A percentile compares a stretch with the other conserved stretches of the same genome.
phyloP scores from a whole-genome alignment of 2,113 vertebrate genomes.

The Daboia siamensis region DNA sequence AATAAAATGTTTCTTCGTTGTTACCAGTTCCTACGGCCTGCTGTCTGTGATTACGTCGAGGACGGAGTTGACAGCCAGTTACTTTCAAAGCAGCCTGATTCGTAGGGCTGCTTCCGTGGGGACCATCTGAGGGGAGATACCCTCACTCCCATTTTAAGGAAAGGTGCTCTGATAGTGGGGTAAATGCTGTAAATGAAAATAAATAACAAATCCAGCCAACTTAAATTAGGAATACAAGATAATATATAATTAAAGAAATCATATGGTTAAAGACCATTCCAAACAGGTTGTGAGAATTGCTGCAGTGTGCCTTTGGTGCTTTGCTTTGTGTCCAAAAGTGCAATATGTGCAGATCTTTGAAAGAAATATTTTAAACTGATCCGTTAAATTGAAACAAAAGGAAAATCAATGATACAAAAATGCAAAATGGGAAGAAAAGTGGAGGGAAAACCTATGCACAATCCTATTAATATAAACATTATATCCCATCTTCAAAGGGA shows the following conservation, averaged over 20 bases:
- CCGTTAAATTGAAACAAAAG: not conserved
- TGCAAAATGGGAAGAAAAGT: not conserved
- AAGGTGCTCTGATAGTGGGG: not conserved
- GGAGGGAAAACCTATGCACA: not conserved
- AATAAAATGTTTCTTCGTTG: no score
- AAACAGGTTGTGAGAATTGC: not conserved
- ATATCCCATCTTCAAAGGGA: not conserved
- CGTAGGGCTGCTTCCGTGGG: not conserved
- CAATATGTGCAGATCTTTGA: not conserved
- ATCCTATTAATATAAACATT: not conserved
- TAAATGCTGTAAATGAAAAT: not conserved
- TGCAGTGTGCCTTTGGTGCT: not conserved
- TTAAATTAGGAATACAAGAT: not conserved
- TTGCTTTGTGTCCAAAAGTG: not conserved
- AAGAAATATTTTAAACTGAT: not conserved
- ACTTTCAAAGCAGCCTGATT: not conserved
- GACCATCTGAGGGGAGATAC: not conserved
- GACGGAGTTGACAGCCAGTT: not conserved
- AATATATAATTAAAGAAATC: not conserved
- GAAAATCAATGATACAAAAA: not conserved
- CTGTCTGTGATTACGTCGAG: no score
- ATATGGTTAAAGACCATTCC: not conserved
- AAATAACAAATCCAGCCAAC: not conserved
- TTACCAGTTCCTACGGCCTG: no score
- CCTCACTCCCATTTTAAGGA: not conserved